Evolutionary conservation across 2,113 vertebrate species (phyloP), one percentile per base, ranked within the genome.

Genomic region (Dromaius novaehollandiae): DNA sequence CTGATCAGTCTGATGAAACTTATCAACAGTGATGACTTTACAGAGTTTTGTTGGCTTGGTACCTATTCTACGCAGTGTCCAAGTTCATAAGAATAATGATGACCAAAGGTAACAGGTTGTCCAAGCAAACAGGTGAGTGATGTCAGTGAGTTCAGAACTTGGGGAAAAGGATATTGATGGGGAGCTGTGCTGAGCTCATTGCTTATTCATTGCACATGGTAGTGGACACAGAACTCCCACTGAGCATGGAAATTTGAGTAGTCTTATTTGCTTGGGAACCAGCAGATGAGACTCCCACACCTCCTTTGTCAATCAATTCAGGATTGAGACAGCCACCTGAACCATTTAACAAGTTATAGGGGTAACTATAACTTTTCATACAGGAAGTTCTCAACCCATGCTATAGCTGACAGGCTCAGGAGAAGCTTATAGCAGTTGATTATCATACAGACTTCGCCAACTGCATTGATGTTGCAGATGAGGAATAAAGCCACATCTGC

Each of bases 51-150:
- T 71, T 87, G 34, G 46, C 16, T n/a, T 10, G 2, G 26, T 21
- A 71, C 44, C 34, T 82, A 87, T 46, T 50, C 63, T 61, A 6
- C 0, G 0, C 17, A 55, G 13, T 4, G 5, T 34, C 38, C 60
- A 53, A 5, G 6, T 20, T 95, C 46, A 36, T 40, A n/a, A n/a
- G 79, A 66, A 20, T 55, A 58, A 68, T 73, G 51, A 60, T 20
- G 58, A 88, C n/a, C 51, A n/a, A 65, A 80, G 20, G 42, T 24
- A 93, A 68, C 22, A 58, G n/a, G 44, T 46, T 80, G 21, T 61
- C 88, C 73, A 69, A 75, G 76, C 3, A 88, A 77, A 70, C 28
- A 68, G 22, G 11, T 50, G 11, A 90, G 42, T 94, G 88, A 73
- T 38, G 75, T 77, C 68, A 69, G 40, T 65, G 38, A 51, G 2